Conservation (phyloP, 2,888 invertebrate genomes). For the Sphaerophoria rueppellii region DNA sequence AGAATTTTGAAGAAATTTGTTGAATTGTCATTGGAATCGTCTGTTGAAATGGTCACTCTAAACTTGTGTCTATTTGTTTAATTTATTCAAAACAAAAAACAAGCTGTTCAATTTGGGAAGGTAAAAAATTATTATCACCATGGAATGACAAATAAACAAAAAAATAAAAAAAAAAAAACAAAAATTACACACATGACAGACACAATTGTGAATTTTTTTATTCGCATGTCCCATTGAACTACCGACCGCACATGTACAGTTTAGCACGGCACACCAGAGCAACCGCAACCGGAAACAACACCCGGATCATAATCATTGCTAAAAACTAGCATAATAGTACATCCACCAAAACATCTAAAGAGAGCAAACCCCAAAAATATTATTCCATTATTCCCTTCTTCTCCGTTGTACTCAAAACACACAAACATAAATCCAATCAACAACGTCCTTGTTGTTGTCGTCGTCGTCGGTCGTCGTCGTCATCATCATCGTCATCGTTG, state of each 20-base stretch:
- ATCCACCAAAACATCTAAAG: constrained; percentile 38
- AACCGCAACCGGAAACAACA: constrained; percentile 59
- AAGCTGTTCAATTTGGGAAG: constrained; percentile 15
- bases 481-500: constrained; percentile 67
- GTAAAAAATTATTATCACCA: constrained; percentile 20
- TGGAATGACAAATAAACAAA: constrained; percentile 1
- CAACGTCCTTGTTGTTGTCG: constrained; percentile 57
- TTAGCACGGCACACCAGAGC: constrained; percentile 3
- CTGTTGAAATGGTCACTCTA: neutral
- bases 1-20: too few relatives aligned
- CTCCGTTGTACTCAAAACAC: constrained; percentile 27
- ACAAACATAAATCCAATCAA: constrained; percentile 58
- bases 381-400: constrained; percentile 51
- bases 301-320: constrained; percentile 68
- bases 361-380: constrained; percentile 46
- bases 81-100: constrained; percentile 16
- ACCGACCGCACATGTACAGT: neutral
- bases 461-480: constrained; percentile 50
- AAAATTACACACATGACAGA: constrained; percentile 43
- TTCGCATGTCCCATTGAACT: constrained; percentile 56
- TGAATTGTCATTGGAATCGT: too few relatives aligned
- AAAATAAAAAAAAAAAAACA: constrained; percentile 22
- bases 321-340: constrained; percentile 58
- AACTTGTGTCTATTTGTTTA: neutral
- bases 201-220: constrained; percentile 49